Base-by-base conservation (phyloP, 1,140 invertebrate species). In the Monomorium pharaonis region DNA sequence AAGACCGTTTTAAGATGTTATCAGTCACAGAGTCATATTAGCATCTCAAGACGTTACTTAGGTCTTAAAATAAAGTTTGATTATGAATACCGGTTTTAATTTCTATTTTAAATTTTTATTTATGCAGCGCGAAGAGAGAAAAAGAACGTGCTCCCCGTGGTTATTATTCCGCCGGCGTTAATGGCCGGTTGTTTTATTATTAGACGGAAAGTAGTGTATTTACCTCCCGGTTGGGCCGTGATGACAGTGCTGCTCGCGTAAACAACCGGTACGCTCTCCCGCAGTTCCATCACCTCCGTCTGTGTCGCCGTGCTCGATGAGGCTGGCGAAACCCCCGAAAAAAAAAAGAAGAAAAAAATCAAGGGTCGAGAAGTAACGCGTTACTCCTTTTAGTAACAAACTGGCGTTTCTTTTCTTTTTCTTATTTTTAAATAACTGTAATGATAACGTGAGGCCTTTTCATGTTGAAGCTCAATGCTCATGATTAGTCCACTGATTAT, bases 141-240 rank as follows among this genome's bases (percentile, higher is more conserved):
- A 2, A 27, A 3, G 27, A 58, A 16, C 2, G 27, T 33, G 6
- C 6, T 2, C 33, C 4, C 7, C 37, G 4, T 62, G 0, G 30
- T 63, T n/a, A 27, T 18, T 1, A 27, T 58, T 4, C 30, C 6
- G 3, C 5, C 56, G 27, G 27, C 14, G n/a, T 18, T 30, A 30
- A 60, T 7, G 2, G 6, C 14, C 27, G 21, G 10, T 33, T 4
- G 33, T 60, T 37, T 44, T 42, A n/a, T 24, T 33, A 30, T 62
- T 54, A 58, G 16, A n/a, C 30, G 21, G 9, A 5, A 44, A 44
- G 44, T 14, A n/a, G 0, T 37, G 10, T 72, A 62, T 65, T 44
- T 51, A 90, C 89, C 81, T 72, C 33, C 75, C 2, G 91, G 91
- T 6, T 92, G 91, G 10, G 60, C 33, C 4, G 88, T 92, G 30